Percentiles rank a stretch among this genome's conserved stretches.
Evolutionary conservation across 1,140 invertebrate species (phyloP).

Genomic region (Brachionus paranguensis): DNA sequence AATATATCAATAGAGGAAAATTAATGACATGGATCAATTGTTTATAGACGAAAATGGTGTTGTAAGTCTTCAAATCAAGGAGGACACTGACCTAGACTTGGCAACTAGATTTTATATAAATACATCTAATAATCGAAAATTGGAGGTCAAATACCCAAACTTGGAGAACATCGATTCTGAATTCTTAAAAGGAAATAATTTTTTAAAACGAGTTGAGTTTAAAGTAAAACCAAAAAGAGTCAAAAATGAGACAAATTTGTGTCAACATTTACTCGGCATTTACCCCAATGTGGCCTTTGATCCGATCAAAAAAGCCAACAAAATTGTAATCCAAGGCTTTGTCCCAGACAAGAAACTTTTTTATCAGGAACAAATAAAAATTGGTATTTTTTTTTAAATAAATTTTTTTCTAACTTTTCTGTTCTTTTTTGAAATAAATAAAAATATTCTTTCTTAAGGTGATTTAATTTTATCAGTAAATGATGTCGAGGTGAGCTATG

Average conservation of each 20-base stretch:
- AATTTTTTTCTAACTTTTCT: too few species aligned
- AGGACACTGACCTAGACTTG: slow-evolving; percentile 4
- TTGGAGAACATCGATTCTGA: neutral
- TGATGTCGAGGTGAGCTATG: neutral
- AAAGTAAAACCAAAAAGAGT: neutral
- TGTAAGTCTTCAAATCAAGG: neutral
- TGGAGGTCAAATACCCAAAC: slow-evolving; percentile 10
- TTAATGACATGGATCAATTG: neutral
- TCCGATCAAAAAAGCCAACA: neutral
- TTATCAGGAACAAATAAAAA: neutral
- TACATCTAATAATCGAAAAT: neutral
- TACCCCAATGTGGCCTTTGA: neutral
- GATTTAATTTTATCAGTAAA: slow-evolving; percentile 10
- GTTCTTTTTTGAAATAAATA: neutral
- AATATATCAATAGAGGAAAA: neutral
- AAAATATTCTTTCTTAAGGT: neutral
- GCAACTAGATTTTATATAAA: neutral
- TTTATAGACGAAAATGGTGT: slow-evolving; percentile 28
- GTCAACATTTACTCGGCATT: neutral
- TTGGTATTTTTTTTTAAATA: neutral
- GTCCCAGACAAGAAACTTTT: neutral
- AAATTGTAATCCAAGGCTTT: slow-evolving; percentile 14
- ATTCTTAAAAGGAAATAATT: neutral
- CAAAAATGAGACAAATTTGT: neutral
- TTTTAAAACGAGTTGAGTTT: neutral